Conservation (phyloP, 2,888 invertebrate species). For the Eupithecia tripunctaria region DNA sequence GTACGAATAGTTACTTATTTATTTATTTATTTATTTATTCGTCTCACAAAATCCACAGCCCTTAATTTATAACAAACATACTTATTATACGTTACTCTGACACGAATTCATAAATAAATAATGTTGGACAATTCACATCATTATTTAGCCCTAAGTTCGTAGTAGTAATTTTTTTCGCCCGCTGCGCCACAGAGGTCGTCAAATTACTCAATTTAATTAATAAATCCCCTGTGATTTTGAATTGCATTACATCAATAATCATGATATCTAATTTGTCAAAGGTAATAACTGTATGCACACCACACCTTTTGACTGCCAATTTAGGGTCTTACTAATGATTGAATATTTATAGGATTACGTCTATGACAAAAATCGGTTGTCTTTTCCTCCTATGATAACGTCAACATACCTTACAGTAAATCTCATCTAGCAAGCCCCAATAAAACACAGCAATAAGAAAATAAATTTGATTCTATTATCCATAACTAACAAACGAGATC, state of each 20-base stretch:
- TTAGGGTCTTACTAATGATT: background rate
- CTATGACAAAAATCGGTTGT: background rate
- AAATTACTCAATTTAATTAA: no score
- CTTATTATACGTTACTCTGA: no score
- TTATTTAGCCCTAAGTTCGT: no score
- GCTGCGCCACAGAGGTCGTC: no score
- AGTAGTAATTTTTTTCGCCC: no score
- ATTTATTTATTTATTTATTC: no score
- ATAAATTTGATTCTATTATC: conserved; percentile 42
- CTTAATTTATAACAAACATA: no score
- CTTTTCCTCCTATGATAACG: conserved; percentile 14
- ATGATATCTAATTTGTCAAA: background rate
- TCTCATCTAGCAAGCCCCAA: conserved; percentile 25
- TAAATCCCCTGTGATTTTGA: background rate
- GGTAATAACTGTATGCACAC: background rate
- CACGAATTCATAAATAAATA: no score
- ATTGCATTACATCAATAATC: background rate
- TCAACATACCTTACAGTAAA: conserved; percentile 38
- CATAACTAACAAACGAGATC: conserved; percentile 54
- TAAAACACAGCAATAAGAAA: conserved; percentile 40
- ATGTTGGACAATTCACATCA: no score
- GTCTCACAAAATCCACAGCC: no score
- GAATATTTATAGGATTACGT: background rate
- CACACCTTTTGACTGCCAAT: background rate
- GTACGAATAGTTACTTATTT: background rate